Percentiles rank a stretch among this genome's conserved stretches.
Conservation (phyloP, 2,888 invertebrate genomes). For the Spisula solida region DNA sequence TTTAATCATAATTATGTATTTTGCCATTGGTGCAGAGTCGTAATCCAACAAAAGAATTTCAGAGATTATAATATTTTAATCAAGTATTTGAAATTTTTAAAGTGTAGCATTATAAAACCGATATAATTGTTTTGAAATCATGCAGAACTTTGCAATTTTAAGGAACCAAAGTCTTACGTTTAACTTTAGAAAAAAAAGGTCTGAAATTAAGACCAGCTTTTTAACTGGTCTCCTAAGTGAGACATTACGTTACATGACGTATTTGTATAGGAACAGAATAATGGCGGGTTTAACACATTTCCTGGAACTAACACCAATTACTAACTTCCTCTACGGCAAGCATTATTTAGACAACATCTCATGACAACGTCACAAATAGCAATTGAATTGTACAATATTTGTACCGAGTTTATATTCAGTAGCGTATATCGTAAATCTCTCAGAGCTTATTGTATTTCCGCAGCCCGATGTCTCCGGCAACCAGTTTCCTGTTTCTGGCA, state of each 20-base stretch:
- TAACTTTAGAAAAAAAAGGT: no score
- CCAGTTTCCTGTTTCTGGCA: neutral
- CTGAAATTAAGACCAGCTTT: no score
- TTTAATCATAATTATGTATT: no score
- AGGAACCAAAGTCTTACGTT: no score
- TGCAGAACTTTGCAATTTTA: no score
- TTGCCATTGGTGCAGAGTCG: neutral
- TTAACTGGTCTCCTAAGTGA: no score
- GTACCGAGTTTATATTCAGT: neutral
- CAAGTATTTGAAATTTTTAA: neutral
- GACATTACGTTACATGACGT: neutral
- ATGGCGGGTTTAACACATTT: neutral
- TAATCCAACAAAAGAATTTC: no score
- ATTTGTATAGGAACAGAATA: no score
- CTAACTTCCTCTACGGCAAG: neutral
- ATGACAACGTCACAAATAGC: no score
- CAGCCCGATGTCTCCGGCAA: slow-evolving; percentile 25
- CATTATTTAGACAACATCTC: neutral
- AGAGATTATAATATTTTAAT: neutral
- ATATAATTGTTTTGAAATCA: no score
- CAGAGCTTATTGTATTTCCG: slow-evolving; percentile 10
- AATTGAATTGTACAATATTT: neutral
- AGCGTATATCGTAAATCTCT: neutral
- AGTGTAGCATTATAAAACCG: no score
- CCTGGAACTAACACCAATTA: neutral